A percentile compares a stretch with the other conserved stretches of the same genome.
Conservation (phyloP, 2,113 vertebrate genomes). For the Sakesphorus luctuosus region DNA sequence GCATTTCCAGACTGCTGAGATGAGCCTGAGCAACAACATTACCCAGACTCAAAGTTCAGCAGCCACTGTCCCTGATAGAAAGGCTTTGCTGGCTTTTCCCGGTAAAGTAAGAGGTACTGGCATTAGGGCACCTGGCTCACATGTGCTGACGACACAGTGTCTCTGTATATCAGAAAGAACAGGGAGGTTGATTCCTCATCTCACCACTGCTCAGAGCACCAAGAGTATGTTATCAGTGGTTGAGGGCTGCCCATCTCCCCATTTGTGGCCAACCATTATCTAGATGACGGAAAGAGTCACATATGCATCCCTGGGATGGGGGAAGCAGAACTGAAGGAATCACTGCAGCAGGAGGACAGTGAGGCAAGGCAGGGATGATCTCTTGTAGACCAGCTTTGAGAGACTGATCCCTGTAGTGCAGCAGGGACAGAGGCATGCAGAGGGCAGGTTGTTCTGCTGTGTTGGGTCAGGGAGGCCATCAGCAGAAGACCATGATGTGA, state of each 20-base stretch:
- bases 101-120: neutral
- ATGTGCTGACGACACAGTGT: neutral
- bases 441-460: rapidly evolving
- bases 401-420: rapidly evolving
- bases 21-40: neutral
- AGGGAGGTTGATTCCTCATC: neutral
- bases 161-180: neutral
- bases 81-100: neutral
- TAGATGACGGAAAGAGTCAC: neutral
- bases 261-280: rapidly evolving
- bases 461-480: rapidly evolving
- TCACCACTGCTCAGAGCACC: neutral
- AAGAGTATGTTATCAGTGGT: rapidly evolving
- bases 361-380: rapidly evolving
- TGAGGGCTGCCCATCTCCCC: neutral
- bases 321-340: neutral
- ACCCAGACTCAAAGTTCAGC: neutral
- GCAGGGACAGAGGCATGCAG: rapidly evolving
- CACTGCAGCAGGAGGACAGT: neutral
- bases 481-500: neutral
- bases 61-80: neutral
- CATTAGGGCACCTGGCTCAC: neutral
- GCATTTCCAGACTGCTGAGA: neutral
- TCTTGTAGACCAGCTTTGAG: neutral
- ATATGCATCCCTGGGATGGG: rapidly evolving